Evolutionary conservation across 2,888 invertebrate species (phyloP).

Genomic region (Drosophila anceps): DNA sequence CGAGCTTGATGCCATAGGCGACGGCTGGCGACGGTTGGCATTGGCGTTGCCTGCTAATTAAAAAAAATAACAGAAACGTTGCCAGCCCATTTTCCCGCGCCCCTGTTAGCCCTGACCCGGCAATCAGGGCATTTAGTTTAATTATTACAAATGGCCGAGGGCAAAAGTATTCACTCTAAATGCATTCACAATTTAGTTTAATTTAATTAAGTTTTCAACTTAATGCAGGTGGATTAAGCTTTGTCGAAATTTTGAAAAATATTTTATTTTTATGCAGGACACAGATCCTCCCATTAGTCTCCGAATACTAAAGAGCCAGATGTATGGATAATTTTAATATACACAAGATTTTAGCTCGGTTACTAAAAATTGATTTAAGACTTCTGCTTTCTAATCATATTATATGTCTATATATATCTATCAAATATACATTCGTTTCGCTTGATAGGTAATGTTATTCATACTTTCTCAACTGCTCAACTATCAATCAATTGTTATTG

Average conservation of each 20-base stretch:
- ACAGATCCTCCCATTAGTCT: too few relatives aligned
- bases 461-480: background rate
- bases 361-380: too few relatives aligned
- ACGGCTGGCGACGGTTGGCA: constrained; percentile 50
- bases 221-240: background rate
- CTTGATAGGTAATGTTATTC: background rate
- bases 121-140: constrained; percentile 66
- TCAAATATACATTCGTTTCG: too few relatives aligned
- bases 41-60: constrained; percentile 68
- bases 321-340: background rate
- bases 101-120: constrained; percentile 21
- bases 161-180: constrained; percentile 46
- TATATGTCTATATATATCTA: background rate
- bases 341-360: background rate
- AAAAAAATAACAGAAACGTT: constrained; percentile 47
- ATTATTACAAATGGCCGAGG: constrained; percentile 73
- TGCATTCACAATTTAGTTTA: constrained; percentile 62
- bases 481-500: background rate
- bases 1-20: constrained; percentile 43
- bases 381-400: background rate
- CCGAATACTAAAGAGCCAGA: background rate
- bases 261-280: too few relatives aligned
- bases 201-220: constrained; percentile 41
- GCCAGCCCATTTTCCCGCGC: constrained; percentile 2
- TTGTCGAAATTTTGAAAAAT: too few relatives aligned